phyloP scores from a whole-genome alignment of 2,113 vertebrate species.

The Tylochromis polylepis region DNA sequence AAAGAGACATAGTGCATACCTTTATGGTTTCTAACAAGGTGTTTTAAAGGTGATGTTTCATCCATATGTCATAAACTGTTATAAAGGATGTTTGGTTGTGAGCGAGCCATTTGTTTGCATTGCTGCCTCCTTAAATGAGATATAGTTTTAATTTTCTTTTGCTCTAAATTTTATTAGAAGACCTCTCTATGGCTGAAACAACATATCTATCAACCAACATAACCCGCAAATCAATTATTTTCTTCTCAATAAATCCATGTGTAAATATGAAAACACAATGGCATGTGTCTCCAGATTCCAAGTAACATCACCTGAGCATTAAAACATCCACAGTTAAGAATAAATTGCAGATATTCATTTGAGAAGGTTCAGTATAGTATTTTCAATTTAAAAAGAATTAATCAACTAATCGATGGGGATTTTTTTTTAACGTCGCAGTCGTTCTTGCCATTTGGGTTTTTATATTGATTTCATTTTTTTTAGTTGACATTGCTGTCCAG shows the following conservation, averaged over 20 bases:
- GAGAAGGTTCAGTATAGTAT: neutral
- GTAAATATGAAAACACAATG: neutral
- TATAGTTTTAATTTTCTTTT: neutral
- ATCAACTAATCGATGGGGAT: neutral
- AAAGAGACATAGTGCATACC: neutral
- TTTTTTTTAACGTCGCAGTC: neutral
- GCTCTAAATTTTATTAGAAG: neutral
- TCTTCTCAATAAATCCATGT: neutral
- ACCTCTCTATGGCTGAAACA: neutral
- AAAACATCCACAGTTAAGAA: neutral
- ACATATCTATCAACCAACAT: neutral
- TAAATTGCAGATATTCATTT: neutral
- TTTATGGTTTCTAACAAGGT: neutral
- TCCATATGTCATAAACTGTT: neutral
- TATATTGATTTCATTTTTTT: constrained; percentile 31
- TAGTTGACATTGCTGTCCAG: constrained; percentile 6
- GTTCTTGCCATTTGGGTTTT: constrained; percentile 29
- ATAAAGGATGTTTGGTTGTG: neutral
- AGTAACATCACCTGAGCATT: neutral
- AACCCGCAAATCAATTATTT: neutral
- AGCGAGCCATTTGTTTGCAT: neutral
- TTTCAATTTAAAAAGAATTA: neutral
- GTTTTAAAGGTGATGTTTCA: neutral
- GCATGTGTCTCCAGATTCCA: neutral
- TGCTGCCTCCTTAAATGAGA: neutral